These are phyloP conservation scores for Malurus cyaneus DNA, from an alignment of 2,113 vertebrate species.

Conservation along the genomic window DNA sequence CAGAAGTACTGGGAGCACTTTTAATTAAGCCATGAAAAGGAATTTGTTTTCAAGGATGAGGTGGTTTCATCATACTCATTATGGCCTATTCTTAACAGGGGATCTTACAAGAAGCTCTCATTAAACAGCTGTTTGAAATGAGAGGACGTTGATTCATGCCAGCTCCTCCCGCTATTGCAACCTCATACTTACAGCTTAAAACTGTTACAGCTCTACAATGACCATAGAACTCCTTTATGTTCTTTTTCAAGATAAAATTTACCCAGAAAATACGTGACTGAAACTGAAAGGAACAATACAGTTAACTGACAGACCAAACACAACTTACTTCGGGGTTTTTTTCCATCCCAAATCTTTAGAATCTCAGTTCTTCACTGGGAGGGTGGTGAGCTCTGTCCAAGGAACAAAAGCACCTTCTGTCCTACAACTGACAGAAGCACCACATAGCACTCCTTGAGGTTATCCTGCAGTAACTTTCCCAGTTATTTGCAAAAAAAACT, in stretches of 20 bases:
- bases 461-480: background rate
- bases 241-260: background rate
- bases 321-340: background rate
- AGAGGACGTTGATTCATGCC: background rate
- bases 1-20: slow-evolving; percentile 46
- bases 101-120: slow-evolving; percentile 54
- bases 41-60: slow-evolving; percentile 52
- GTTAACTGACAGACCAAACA: background rate
- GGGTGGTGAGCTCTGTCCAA: background rate
- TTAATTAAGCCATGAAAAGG: slow-evolving; percentile 57
- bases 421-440: background rate
- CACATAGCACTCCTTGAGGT: background rate
- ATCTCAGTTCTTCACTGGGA: background rate
- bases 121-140: slow-evolving; percentile 45
- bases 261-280: background rate
- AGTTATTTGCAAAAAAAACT: background rate
- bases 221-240: background rate
- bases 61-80: slow-evolving; percentile 57
- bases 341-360: background rate
- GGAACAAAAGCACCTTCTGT: background rate
- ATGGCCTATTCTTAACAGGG: slow-evolving; percentile 45
- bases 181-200: background rate
- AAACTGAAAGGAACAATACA: background rate
- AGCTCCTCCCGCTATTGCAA: background rate
- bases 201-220: background rate